Conservation (phyloP, 1,140 invertebrate species). For the Uloborus diversus region DNA sequence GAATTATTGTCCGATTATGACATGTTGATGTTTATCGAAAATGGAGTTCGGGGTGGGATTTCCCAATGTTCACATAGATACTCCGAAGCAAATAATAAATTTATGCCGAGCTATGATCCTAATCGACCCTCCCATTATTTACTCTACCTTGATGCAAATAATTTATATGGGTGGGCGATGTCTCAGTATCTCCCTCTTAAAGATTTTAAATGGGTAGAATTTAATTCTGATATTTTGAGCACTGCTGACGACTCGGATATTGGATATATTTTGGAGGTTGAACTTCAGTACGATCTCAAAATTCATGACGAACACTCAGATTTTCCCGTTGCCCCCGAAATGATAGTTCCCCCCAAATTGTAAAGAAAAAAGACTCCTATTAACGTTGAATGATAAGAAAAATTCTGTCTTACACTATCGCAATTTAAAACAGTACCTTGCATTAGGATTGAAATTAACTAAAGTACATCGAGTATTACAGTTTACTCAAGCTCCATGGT, state of each 20-base stretch:
- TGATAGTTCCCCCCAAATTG: not conserved
- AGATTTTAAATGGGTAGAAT: not conserved
- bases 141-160: slow-evolving; percentile 59
- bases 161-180: slow-evolving; percentile 58
- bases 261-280: slow-evolving; percentile 8
- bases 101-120: slow-evolving; percentile 55
- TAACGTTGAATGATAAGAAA: not conserved
- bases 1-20: not conserved
- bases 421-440: slow-evolving; percentile 2
- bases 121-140: slow-evolving; percentile 51
- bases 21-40: not conserved
- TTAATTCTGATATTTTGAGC: not conserved
- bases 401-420: not conserved
- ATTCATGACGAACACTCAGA: not conserved
- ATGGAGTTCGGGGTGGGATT: slow-evolving; percentile 58
- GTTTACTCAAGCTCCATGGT: not conserved
- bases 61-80: slow-evolving; percentile 55
- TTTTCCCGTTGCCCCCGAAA: not conserved
- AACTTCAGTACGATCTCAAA: not conserved
- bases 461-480: slow-evolving; percentile 5
- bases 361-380: not conserved
- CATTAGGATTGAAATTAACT: not conserved
- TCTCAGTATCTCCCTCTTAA: not conserved
- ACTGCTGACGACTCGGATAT: not conserved
- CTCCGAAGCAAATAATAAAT: slow-evolving; percentile 60